Evolutionary conservation across 2,797 vertebrate genomes (phyloP).

Genomic region (Sylvia borin): DNA sequence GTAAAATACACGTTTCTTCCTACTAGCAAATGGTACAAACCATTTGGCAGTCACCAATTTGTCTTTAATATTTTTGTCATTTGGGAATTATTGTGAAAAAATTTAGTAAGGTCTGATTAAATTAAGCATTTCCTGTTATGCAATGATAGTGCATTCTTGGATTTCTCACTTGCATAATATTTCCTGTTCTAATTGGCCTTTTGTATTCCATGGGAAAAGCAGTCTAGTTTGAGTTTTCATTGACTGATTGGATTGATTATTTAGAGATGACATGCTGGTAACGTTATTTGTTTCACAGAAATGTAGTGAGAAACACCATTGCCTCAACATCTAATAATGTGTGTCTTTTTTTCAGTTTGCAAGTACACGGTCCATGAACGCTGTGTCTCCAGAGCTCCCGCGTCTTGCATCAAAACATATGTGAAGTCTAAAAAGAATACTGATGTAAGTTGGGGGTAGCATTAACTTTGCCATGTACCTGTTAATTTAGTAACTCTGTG

Average conservation of each 20-base stretch:
- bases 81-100: slow-evolving; percentile 79
- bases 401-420: slow-evolving; percentile 93
- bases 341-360: slow-evolving; percentile 84
- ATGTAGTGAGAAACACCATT: slow-evolving; percentile 14
- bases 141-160: slow-evolving; percentile 72
- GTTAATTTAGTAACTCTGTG: neutral
- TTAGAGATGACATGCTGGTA: slow-evolving; percentile 59
- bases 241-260: slow-evolving; percentile 73
- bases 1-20: slow-evolving; percentile 72
- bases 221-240: slow-evolving; percentile 73
- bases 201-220: slow-evolving; percentile 73
- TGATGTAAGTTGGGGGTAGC: slow-evolving; percentile 80
- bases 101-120: slow-evolving; percentile 76
- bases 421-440: slow-evolving; percentile 95
- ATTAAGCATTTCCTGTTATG: slow-evolving; percentile 82
- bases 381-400: slow-evolving; percentile 88
- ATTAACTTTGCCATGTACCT: neutral
- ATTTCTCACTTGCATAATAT: slow-evolving; percentile 77
- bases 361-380: slow-evolving; percentile 94
- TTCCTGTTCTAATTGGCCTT: slow-evolving; percentile 81
- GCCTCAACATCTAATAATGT: neutral
- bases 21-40: slow-evolving; percentile 72
- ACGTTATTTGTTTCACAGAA: slow-evolving; percentile 60
- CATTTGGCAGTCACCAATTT: slow-evolving; percentile 79
- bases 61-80: slow-evolving; percentile 78